phyloP scores from a whole-genome alignment of 2,113 vertebrate genomes.

The Lates calcarifer region DNA sequence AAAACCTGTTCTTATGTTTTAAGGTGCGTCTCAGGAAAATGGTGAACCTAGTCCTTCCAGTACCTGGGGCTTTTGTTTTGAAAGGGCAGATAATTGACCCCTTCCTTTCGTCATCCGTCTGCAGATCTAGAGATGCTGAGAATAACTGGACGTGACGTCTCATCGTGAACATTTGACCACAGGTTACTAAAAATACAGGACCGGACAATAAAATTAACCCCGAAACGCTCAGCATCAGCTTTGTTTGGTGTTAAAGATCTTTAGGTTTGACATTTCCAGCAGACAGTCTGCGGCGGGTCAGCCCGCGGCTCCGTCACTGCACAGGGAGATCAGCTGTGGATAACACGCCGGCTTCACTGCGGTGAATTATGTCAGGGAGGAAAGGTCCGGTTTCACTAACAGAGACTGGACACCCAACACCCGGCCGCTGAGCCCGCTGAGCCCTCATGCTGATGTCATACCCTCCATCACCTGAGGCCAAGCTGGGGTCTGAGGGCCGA shows the following conservation, averaged over 20 bases:
- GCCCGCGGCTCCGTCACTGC: not conserved
- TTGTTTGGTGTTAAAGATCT: constrained; percentile 1
- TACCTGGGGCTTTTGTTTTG: too few species aligned
- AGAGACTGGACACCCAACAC: constrained; percentile 24
- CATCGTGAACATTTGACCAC: not conserved
- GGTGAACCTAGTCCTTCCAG: too few species aligned
- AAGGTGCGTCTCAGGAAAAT: too few species aligned
- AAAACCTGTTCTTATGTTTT: too few species aligned
- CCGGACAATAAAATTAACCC: not conserved
- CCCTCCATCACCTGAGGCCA: constrained; percentile 8
- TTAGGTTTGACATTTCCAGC: too few species aligned
- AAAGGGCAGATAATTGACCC: too few species aligned
- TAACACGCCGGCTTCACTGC: not conserved
- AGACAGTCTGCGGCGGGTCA: too few species aligned
- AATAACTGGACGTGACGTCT: not conserved
- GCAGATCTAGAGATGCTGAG: not conserved
- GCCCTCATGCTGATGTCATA: constrained; percentile 25
- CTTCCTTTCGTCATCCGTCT: too few species aligned
- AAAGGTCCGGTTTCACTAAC: constrained; percentile 26
- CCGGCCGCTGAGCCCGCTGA: not conserved
- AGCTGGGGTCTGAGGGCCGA: not conserved
- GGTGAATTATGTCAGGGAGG: not conserved
- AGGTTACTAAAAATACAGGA: not conserved
- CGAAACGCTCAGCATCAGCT: not conserved
- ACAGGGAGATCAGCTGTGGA: constrained; percentile 11